phyloP scores from a whole-genome alignment of 2,797 vertebrate genomes.

The Sphaeramia orbicularis region DNA sequence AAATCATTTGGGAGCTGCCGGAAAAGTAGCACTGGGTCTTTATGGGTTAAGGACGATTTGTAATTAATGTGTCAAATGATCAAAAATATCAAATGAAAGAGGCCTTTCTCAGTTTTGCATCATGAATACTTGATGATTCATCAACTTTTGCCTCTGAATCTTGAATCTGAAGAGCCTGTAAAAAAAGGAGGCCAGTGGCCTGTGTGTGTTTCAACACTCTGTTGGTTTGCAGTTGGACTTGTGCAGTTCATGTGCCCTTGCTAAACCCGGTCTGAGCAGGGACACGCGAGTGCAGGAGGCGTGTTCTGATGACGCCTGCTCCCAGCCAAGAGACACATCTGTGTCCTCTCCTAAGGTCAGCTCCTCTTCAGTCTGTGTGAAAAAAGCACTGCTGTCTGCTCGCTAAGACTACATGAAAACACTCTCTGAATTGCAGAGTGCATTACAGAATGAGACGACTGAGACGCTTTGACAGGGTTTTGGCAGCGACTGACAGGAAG shows the following conservation, averaged over 20 bases:
- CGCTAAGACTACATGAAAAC: conserved; percentile 42
- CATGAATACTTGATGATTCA: too few relatives aligned
- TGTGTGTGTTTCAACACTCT: too few relatives aligned
- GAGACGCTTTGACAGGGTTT: conserved; percentile 20
- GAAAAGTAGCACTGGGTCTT: too few relatives aligned
- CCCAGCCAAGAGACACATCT: conserved; percentile 61
- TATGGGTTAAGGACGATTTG: too few relatives aligned
- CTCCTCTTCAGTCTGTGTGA: conserved; percentile 22
- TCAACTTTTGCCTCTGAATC: too few relatives aligned
- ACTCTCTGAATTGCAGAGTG: conserved; percentile 34
- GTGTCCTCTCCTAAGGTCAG: conserved; percentile 70
- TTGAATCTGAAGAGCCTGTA: too few relatives aligned
- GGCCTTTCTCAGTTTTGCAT: too few relatives aligned
- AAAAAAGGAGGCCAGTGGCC: too few relatives aligned
- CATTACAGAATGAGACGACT: conserved; percentile 11
- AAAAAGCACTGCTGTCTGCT: conserved; percentile 20
- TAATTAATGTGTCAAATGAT: too few relatives aligned
- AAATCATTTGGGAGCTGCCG: too few relatives aligned
- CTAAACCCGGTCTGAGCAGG: conserved; percentile 28
- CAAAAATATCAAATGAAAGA: too few relatives aligned
- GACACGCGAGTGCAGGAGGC: conserved; percentile 28
- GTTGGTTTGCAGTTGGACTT: conserved; percentile 10
- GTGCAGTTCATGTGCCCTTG: conserved; percentile 39
- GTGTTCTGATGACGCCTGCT: conserved; percentile 55
- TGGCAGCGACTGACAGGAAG: conserved; percentile 18